A percentile compares a stretch with the other conserved stretches of the same genome.
Evolutionary conservation across 2,797 vertebrate genomes (phyloP).

Genomic region (Anabacerthia variegaticeps): DNA sequence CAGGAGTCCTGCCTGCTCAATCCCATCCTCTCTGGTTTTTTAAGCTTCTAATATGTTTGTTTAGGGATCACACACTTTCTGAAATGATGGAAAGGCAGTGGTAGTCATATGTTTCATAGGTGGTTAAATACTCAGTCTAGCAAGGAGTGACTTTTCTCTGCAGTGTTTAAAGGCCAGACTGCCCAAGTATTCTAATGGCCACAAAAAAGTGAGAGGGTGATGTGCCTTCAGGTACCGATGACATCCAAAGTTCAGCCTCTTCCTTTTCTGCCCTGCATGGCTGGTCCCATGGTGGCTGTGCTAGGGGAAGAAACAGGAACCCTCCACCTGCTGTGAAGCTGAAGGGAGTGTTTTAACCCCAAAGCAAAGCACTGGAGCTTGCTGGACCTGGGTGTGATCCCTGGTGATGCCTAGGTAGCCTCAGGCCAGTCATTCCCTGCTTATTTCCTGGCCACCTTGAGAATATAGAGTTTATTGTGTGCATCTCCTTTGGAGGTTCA

Average conservation of each 20-base stretch:
- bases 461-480: rapidly evolving
- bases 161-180: background rate
- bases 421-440: background rate
- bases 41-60: background rate
- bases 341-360: background rate
- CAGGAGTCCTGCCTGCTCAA: background rate
- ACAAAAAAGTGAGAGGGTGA: background rate
- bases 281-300: background rate
- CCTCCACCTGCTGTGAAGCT: background rate
- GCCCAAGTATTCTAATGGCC: background rate
- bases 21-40: background rate
- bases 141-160: background rate
- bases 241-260: background rate
- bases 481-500: background rate
- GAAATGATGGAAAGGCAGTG: background rate
- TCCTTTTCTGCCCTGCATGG: background rate
- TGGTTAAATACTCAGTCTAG: background rate
- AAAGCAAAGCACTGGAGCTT: background rate
- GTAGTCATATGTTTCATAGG: background rate
- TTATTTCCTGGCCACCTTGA: background rate
- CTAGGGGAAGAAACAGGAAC: background rate
- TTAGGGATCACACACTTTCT: background rate
- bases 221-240: background rate
- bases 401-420: background rate
- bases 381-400: background rate